Percentiles rank a stretch among this genome's conserved stretches.
phyloP scores from a whole-genome alignment of 2,113 vertebrate species.

The Sander vitreus region DNA sequence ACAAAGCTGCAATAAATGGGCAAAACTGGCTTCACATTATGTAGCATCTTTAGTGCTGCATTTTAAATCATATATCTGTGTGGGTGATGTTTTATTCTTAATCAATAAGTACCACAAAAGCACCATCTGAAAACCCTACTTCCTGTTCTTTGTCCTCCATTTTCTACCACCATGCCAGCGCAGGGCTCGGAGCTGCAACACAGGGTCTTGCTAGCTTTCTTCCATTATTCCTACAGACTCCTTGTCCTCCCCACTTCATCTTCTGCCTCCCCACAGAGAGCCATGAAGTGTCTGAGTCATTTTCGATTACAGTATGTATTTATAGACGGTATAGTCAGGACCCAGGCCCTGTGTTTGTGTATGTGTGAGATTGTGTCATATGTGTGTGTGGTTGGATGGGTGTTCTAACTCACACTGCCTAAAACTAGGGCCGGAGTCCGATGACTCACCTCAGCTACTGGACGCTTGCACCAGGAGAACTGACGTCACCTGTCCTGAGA shows the following conservation, averaged over 20 bases:
- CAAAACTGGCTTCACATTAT: neutral
- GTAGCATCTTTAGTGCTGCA: neutral
- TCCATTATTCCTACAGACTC: constrained; percentile 45
- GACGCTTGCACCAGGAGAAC: constrained; percentile 45
- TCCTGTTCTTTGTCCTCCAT: constrained; percentile 53
- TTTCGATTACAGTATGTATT: constrained; percentile 75
- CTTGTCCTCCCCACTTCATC: constrained; percentile 55
- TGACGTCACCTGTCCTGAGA: constrained; percentile 73
- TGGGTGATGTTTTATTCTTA: neutral
- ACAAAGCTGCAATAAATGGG: neutral
- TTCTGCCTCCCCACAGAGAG: constrained; percentile 55
- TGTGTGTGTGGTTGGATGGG: constrained; percentile 21
- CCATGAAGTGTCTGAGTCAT: constrained; percentile 75
- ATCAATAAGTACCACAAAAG: constrained; percentile 1
- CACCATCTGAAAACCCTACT: neutral
- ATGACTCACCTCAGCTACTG: constrained; percentile 71
- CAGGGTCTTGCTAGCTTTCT: constrained; percentile 29
- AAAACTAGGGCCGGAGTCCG: constrained; percentile 49
- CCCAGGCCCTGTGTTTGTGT: constrained; percentile 52
- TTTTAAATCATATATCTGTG: neutral
- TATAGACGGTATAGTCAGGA: constrained; percentile 72
- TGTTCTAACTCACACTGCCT: constrained; percentile 49
- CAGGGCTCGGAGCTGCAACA: constrained; percentile 8
- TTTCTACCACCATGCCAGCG: constrained; percentile 23
- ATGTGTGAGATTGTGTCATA: constrained; percentile 4